Conservation (phyloP, 2,797 vertebrate species). For the Columba guinea region DNA sequence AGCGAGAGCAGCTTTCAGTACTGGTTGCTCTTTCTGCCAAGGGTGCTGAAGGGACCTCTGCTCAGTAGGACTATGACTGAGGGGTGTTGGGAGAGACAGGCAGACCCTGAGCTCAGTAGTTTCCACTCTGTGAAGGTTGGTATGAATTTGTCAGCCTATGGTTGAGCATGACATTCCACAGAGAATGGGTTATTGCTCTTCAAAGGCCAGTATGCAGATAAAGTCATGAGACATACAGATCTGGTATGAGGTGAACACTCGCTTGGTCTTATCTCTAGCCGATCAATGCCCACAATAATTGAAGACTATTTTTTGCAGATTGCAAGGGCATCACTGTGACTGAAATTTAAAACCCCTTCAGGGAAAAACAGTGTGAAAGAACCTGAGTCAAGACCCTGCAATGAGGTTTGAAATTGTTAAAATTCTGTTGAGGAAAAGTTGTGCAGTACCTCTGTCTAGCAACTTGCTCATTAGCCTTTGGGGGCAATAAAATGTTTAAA, state of each 20-base stretch:
- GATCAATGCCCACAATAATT: background rate
- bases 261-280: background rate
- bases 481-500: background rate
- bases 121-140: background rate
- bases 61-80: background rate
- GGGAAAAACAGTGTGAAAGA: background rate
- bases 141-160: background rate
- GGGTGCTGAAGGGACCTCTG: background rate
- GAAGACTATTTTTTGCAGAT: slow-evolving; percentile 12
- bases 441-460: background rate
- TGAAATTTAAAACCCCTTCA: background rate
- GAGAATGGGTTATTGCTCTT: background rate
- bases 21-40: background rate
- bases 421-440: background rate
- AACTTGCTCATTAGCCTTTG: background rate
- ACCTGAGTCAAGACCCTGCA: background rate
- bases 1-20: background rate
- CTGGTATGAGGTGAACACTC: background rate
- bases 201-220: background rate
- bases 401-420: background rate
- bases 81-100: background rate
- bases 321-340: background rate
- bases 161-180: background rate
- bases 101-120: background rate
- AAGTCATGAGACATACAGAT: background rate